phyloP scores from a whole-genome alignment of 2,888 invertebrate genomes.

The Drosophila siamana region DNA sequence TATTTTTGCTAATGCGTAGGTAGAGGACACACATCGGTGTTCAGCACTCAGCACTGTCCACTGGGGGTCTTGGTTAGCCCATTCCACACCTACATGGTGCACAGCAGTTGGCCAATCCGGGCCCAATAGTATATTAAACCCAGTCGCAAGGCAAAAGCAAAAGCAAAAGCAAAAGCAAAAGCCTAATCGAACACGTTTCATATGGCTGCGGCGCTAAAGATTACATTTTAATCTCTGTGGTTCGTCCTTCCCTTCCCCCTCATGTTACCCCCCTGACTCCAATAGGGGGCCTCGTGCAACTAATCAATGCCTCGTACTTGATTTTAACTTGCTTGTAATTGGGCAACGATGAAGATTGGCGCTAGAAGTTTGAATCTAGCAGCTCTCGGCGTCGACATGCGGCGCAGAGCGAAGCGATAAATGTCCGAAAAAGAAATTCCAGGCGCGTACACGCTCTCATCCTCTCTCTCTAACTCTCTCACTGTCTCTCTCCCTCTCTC shows the following conservation, averaged over 20 bases:
- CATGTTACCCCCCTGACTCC: too few relatives aligned
- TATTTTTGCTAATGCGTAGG: slow-evolving; percentile 51
- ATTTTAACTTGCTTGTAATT: slow-evolving; percentile 81
- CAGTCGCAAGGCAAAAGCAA: slow-evolving; percentile 29
- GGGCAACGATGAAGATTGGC: slow-evolving; percentile 74
- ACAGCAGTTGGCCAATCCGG: slow-evolving; percentile 71
- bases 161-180: slow-evolving; percentile 11
- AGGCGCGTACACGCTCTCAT: slow-evolving; percentile 62
- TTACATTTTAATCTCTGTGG: slow-evolving; percentile 76
- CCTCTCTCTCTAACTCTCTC: not conserved
- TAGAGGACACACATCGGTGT: slow-evolving; percentile 61
- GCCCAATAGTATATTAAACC: slow-evolving; percentile 3
- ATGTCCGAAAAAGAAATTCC: slow-evolving; percentile 74
- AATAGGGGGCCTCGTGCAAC: slow-evolving; percentile 64
- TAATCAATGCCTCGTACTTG: slow-evolving; percentile 80
- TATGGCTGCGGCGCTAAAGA: slow-evolving; percentile 81
- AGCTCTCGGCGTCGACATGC: slow-evolving; percentile 59
- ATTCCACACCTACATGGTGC: slow-evolving; percentile 72
- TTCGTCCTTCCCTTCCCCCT: slow-evolving; percentile 7
- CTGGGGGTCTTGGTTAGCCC: slow-evolving; percentile 64
- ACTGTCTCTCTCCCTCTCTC: slow-evolving; percentile 1
- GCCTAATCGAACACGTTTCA: slow-evolving; percentile 80
- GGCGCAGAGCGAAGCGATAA: slow-evolving; percentile 58
- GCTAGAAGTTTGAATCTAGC: slow-evolving; percentile 44
- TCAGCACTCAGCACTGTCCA: slow-evolving; percentile 68